Conservation (phyloP, 1,140 invertebrate species). For the Bathynomus jamesi region DNA sequence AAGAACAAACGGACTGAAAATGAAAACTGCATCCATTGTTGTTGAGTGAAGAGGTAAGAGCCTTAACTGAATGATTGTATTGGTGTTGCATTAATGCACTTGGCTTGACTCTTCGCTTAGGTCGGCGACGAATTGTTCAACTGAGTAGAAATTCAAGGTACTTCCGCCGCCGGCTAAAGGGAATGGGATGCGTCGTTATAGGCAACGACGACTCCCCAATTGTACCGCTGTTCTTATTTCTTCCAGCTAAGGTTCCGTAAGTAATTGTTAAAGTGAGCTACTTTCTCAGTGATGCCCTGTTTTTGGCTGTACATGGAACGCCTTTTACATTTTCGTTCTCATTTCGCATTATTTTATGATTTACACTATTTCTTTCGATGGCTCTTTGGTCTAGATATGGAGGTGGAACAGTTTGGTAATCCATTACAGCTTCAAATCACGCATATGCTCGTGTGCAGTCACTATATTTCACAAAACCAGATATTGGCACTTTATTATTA, state of each 20-base stretch:
- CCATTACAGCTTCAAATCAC: no score
- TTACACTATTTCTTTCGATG: no score
- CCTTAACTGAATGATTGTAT: no score
- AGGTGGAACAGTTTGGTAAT: no score
- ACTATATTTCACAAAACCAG: no score
- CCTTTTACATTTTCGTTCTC: background rate
- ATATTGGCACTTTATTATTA: no score
- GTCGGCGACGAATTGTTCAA: constrained; percentile 44
- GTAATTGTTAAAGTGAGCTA: constrained; percentile 21
- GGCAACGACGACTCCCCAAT: constrained; percentile 57
- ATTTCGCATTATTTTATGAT: background rate
- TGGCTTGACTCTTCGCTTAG: constrained; percentile 24
- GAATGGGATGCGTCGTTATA: constrained; percentile 55
- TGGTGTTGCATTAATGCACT: no score
- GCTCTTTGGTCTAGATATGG: no score
- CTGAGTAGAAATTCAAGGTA: constrained; percentile 52
- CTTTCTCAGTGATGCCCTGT: background rate
- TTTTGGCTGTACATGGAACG: background rate
- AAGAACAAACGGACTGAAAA: no score
- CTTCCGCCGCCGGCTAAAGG: constrained; percentile 50
- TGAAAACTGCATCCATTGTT: no score
- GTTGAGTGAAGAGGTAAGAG: no score
- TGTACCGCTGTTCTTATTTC: constrained; percentile 53
- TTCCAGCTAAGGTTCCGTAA: constrained; percentile 58
- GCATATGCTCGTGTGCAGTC: no score